Evolutionary conservation across 23 tunicate species (phyloP).

Genomic region (Ascidia mentula): DNA sequence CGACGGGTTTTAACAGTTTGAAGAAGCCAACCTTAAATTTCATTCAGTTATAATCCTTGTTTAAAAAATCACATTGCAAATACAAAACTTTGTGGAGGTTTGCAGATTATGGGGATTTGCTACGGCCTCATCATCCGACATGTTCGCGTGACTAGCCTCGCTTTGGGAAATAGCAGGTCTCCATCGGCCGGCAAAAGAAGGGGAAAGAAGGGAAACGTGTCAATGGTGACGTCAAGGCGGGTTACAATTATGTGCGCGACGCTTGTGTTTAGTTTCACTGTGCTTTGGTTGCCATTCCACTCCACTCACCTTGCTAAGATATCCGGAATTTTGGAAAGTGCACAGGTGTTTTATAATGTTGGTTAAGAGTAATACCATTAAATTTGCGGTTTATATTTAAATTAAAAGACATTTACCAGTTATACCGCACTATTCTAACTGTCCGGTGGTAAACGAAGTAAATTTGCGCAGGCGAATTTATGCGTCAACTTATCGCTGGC

Average conservation of each 20-base stretch:
- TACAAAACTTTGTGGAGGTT: background rate
- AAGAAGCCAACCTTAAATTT: background rate
- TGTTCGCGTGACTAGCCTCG: background rate
- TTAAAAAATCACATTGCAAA: no score
- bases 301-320: background rate
- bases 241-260: background rate
- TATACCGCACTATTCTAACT: no score
- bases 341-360: background rate
- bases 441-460: no score
- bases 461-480: background rate
- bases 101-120: background rate
- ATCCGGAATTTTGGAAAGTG: background rate
- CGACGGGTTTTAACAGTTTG: background rate
- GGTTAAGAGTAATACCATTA: background rate
- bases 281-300: background rate
- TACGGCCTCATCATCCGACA: background rate
- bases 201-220: background rate
- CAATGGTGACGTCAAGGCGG: conserved; percentile 1
- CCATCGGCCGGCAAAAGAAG: background rate
- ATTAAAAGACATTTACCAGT: no score
- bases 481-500: background rate
- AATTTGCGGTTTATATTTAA: no score
- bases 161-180: background rate
- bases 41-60: background rate
- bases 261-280: background rate